Evolutionary conservation across 2,888 invertebrate species (phyloP), one percentile per base, ranked within the genome.

Genomic region (Crossocerus cetratus): DNA sequence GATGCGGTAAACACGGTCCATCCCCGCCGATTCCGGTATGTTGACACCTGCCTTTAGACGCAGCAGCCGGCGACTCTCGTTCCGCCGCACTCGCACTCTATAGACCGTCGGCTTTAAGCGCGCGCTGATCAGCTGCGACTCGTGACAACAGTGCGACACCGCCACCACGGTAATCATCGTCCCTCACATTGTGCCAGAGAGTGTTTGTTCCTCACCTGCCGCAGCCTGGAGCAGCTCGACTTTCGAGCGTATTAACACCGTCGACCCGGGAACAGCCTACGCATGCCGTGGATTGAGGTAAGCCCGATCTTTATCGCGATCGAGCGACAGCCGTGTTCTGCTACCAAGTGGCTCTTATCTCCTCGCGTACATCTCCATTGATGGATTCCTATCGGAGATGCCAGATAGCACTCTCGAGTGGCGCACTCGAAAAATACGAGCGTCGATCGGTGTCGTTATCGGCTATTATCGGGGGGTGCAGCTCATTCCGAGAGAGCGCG

Each of bases 281-380:
- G 86, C 82, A 87, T 87, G 88, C 86, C 83, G 85, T 80, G 83
- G 82, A 83, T 84, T 71, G 76, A 78, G 86, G 86, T 86, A 80
- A 86, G 86, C 76, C 21, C n/a, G 16, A 62, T 20, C 65, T 55
- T 54, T 55, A 49, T 49, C 60, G 42, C 62, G 53, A 58, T 14
- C 64, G 49, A 65, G 59, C 20, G 20, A 8, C n/a, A 16, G 1
- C 4, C 64, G 14, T 55, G 42, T 49, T 32, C 23, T 44, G 60
- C 43, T 55, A 66, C 65, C 65, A 56, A 42, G 54, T 21, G 14
- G 13, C 44, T 13, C 13, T 18, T 44, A 65, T 65, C 75, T 65
- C 45, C 16, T 49, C 13, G 49, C 8, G 49, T 49, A 49, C 16
- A 16, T 16, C 49, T 49, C 49, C 45, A 22, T 45, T 16, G 53